phyloP scores from a whole-genome alignment of 2,113 vertebrate genomes.

The Collichthys lucidus region DNA sequence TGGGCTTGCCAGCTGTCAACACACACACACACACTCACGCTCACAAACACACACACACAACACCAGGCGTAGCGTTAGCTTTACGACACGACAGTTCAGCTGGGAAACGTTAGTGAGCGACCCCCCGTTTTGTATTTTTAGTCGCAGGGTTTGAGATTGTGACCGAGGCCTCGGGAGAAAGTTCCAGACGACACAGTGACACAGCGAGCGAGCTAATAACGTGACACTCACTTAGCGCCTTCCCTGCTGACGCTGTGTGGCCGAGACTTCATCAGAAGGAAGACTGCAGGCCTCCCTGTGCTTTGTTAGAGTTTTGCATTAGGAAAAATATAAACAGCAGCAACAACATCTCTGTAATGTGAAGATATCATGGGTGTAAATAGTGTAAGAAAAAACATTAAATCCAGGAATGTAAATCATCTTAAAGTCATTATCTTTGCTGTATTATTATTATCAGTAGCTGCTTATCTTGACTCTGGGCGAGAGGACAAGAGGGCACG shows the following conservation, averaged over 20 bases:
- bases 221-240: conserved; percentile 38
- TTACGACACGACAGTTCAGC: background rate
- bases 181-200: conserved; percentile 43
- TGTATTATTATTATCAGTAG: too few species aligned
- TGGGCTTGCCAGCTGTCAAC: conserved; percentile 73
- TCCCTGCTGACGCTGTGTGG: background rate
- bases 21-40: background rate
- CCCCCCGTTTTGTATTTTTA: background rate
- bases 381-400: background rate
- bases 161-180: conserved; percentile 16
- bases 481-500: too few species aligned
- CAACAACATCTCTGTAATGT: background rate
- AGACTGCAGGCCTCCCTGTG: background rate
- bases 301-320: background rate
- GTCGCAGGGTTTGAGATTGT: too few species aligned
- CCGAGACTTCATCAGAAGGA: background rate
- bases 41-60: background rate
- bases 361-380: too few species aligned
- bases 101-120: too few species aligned
- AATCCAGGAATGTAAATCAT: background rate
- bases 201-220: conserved; percentile 49
- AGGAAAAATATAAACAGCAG: background rate
- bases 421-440: background rate
- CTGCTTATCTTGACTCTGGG: too few species aligned
- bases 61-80: conserved; percentile 35